phyloP scores from a whole-genome alignment of 37 sponge, comb jelly and placozoan species.

The Oscarella lobularis region DNA sequence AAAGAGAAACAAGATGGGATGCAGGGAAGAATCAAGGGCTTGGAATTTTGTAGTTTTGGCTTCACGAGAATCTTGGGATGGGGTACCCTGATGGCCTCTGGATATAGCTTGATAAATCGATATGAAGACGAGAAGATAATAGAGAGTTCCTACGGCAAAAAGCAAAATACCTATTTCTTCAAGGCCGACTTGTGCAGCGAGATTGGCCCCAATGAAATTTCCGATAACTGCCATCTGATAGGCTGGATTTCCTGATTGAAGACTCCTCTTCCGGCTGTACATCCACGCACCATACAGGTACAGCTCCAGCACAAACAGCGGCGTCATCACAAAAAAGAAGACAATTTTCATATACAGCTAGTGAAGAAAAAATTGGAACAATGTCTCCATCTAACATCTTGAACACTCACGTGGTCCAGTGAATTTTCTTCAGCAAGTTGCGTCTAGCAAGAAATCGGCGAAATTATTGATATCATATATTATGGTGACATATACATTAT shows the following conservation, averaged over 20 bases:
- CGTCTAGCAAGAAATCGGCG: no score
- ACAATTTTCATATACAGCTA: no score
- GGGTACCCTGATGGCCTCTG: neutral
- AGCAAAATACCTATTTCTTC: neutral
- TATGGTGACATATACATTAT: no score
- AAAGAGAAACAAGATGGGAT: neutral
- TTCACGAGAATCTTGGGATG: no score
- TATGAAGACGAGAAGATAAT: neutral
- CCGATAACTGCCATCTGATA: neutral
- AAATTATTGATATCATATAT: no score
- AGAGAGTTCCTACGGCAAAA: neutral
- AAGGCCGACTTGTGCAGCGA: neutral
- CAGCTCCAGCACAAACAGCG: neutral
- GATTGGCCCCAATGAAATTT: neutral
- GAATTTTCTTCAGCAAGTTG: no score
- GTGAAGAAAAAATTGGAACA: no score
- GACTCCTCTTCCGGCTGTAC: neutral
- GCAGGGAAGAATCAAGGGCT: no score
- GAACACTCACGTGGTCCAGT: no score
- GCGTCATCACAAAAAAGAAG: neutral
- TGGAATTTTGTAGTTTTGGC: no score
- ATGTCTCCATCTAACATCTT: no score
- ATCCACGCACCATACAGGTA: conserved; percentile 1
- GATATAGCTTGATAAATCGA: neutral
- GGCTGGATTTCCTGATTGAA: neutral